Percentiles rank a stretch among this genome's conserved stretches.
These are phyloP conservation scores for Campaea margaritaria DNA, from an alignment of 2,888 invertebrate genomes.

Conservation along the genomic window DNA sequence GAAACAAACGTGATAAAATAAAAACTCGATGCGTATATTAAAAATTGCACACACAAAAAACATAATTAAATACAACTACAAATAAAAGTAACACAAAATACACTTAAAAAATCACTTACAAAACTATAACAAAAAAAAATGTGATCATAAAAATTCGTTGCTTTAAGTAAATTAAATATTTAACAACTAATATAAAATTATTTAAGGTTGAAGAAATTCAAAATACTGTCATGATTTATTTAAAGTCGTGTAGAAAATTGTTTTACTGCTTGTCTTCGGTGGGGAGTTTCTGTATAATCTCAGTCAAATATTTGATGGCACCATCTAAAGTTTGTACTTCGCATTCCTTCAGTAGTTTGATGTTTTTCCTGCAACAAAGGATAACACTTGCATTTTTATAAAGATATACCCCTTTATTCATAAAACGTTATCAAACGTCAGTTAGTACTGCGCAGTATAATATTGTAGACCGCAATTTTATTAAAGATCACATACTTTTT, in stretches of 20 bases:
- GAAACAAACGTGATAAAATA: neutral
- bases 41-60: slow-evolving; percentile 56
- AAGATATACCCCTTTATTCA: no score
- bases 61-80: slow-evolving; percentile 48
- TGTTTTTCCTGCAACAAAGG: slow-evolving; percentile 67
- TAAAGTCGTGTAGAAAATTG: slow-evolving; percentile 27
- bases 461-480: no score
- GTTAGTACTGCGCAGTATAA: no score
- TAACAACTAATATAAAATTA: slow-evolving; percentile 34
- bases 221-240: slow-evolving; percentile 67
- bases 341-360: slow-evolving; percentile 72
- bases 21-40: slow-evolving; percentile 36
- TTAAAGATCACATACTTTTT: no score
- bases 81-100: slow-evolving; percentile 47
- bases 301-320: slow-evolving; percentile 72
- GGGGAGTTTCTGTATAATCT: slow-evolving; percentile 61
- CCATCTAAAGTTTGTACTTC: slow-evolving; percentile 77
- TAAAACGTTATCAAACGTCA: neutral
- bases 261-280: slow-evolving; percentile 47
- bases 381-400: no score
- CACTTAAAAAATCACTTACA: slow-evolving; percentile 29
- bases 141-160: slow-evolving; percentile 52
- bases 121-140: slow-evolving; percentile 44
- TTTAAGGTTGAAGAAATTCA: slow-evolving; percentile 38
- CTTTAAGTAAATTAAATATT: slow-evolving; percentile 43